A percentile compares a stretch with the other conserved stretches of the same genome.
Conservation (phyloP, 1,140 invertebrate genomes). For the Chironomus tepperi region DNA sequence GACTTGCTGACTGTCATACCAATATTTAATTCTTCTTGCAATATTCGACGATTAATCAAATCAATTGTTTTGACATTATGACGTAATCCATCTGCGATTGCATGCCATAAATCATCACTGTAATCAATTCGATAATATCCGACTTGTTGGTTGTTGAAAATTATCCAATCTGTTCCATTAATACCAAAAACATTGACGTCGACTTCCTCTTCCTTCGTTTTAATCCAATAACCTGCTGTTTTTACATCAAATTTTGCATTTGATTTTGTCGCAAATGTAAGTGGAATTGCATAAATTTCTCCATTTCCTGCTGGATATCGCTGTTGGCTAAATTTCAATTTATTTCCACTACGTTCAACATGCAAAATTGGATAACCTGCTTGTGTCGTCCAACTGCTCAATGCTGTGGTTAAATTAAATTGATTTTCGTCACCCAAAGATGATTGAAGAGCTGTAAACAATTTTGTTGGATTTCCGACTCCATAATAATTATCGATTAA, state of each 20-base stretch:
- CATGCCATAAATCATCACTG: slow-evolving; percentile 43
- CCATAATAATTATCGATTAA: background rate
- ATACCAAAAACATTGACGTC: background rate
- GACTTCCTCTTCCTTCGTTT: background rate
- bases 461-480: background rate
- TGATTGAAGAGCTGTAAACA: background rate
- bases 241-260: background rate
- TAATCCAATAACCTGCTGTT: background rate
- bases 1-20: background rate
- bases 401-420: slow-evolving; percentile 44
- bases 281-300: background rate
- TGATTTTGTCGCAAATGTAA: background rate
- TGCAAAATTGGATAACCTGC: slow-evolving; percentile 58
- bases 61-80: slow-evolving; percentile 43
- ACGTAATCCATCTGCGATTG: slow-evolving; percentile 40
- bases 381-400: slow-evolving; percentile 78
- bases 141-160: slow-evolving; percentile 46
- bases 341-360: background rate
- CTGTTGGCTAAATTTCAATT: background rate
- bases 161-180: slow-evolving; percentile 40
- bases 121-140: slow-evolving; percentile 51
- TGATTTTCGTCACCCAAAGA: background rate
- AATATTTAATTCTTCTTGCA: background rate
- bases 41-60: slow-evolving; percentile 48
- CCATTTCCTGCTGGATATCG: background rate